These are phyloP conservation scores for Philotrypesis tridentata DNA, from an alignment of 1,140 invertebrate genomes.

Conservation along the genomic window DNA sequence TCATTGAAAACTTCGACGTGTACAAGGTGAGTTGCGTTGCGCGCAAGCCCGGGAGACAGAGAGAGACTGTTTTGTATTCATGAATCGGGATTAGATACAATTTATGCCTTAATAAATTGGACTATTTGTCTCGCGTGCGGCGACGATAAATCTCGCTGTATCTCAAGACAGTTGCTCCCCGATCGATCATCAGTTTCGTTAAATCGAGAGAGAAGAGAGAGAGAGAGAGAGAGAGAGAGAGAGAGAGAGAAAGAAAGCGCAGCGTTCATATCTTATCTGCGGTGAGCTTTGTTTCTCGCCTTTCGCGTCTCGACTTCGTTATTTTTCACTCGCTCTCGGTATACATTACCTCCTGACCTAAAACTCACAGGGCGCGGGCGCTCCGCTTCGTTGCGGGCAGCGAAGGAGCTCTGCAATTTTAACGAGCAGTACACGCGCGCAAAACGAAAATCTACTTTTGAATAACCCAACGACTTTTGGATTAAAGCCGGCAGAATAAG, in stretches of 20 bases:
- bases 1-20: slow-evolving; percentile 97
- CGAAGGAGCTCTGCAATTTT: background rate
- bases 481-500: no score
- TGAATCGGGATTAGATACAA: background rate
- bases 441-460: no score
- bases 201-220: background rate
- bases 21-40: slow-evolving; percentile 93
- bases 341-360: background rate
- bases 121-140: no score
- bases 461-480: no score
- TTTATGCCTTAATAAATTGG: background rate
- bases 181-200: background rate
- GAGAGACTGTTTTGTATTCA: background rate
- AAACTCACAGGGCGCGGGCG: background rate
- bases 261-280: no score
- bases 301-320: background rate
- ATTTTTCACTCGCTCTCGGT: background rate
- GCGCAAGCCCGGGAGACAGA: no score
- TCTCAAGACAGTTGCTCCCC: no score
- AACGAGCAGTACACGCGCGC: background rate
- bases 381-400: no score
- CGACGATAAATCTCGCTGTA: no score
- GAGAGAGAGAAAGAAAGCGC: no score
- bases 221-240: no score
- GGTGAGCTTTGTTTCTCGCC: background rate